Evolutionary conservation across 2,113 vertebrate genomes (phyloP), one percentile per base, ranked within the genome.

Genomic region (Condylura cristata): DNA sequence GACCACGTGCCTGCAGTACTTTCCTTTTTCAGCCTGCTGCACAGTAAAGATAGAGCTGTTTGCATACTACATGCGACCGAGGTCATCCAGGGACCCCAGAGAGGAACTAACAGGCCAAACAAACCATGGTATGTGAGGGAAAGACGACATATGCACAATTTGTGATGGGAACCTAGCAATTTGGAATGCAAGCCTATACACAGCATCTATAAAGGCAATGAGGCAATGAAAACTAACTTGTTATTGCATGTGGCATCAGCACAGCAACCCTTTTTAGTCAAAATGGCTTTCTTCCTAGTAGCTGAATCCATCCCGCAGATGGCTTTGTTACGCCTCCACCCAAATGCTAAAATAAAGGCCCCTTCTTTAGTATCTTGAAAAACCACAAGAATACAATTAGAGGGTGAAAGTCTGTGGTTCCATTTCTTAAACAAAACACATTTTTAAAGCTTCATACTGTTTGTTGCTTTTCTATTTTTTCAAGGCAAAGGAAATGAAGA

Each of bases 261-360:
- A 56, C 18, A 53, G 58, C 51, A 86, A 48, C 32, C 56, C 20
- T 74, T 94, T 91, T 86, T 86, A 83, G 95, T 91, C 44, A 58
- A 60, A 91, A 82, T 0, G 46, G 91, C 71, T 91, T 76, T 76
- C 66, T 51, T 92, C 84, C 86, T 68, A 30, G 71, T 24, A 72
- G 79, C 83, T 0, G 0, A 96, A 91, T 60, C 74, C 51, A 63
- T 30, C 76, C 60, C 58, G 17, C 95, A 97, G 90, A 94, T 93
- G 95, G 97, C 76, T 68, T 34, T 18, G 79, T 74, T 53, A 89
- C 83, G 84, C 96, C 95, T 92, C 92, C 93, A 79, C 92, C 87
- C 75, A 51, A 74, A 71, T 5, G 72, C 93, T 95, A 95, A 97
- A 97, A 96, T 97, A 97, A 96, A 96, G 87, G 87, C 85, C 93